These are phyloP conservation scores for Pangasius macronema DNA, from an alignment of 2,797 vertebrate species.

Conservation along the genomic window DNA sequence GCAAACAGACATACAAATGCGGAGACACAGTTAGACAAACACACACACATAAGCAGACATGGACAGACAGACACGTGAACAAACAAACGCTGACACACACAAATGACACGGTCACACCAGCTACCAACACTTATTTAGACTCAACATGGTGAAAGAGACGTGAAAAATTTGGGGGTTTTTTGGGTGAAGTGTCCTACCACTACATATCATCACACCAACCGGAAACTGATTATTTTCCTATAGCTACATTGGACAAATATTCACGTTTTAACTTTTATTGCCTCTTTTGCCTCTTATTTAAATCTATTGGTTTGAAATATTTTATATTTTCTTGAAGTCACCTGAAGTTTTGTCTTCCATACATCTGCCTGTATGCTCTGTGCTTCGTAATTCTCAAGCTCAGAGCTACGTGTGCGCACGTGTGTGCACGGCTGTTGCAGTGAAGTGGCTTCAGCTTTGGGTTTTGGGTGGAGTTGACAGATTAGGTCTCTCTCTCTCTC, in stretches of 20 bases:
- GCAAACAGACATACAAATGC: neutral
- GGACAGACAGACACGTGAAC: neutral
- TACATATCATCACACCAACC: neutral
- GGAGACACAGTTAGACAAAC: no score
- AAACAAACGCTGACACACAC: neutral
- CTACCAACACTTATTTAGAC: no score
- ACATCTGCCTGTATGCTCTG: neutral
- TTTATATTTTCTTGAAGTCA: neutral
- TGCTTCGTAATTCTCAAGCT: neutral
- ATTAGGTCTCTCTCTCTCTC: neutral
- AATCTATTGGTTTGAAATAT: neutral
- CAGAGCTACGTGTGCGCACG: neutral
- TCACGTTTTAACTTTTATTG: neutral
- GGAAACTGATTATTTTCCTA: neutral
- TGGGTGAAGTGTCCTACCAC: neutral
- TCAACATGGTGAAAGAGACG: no score
- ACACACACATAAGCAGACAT: neutral
- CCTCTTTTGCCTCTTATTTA: neutral
- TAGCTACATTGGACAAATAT: neutral
- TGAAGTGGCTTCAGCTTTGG: neutral
- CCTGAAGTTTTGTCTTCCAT: no score
- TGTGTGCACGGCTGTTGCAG: neutral
- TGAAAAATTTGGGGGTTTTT: neutral
- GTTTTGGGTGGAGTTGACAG: conserved; percentile 9
- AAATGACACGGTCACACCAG: no score